Evolutionary conservation across 2,113 vertebrate genomes (phyloP), one percentile per base, ranked within the genome.

Genomic region (Eulemur macaco): DNA sequence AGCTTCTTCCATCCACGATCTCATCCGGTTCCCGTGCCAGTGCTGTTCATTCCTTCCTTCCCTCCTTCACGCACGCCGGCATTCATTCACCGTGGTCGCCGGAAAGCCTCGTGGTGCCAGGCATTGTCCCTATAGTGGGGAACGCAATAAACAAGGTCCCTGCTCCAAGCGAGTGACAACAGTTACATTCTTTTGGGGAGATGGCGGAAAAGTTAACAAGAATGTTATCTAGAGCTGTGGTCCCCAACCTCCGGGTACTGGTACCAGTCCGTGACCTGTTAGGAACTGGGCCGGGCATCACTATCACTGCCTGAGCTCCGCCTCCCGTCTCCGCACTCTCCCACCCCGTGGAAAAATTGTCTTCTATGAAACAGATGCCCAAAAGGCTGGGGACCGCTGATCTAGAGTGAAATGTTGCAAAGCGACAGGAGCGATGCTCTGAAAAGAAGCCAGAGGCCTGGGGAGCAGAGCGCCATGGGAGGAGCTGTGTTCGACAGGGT

Each of bases 71-170:
- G 17, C 27, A 9, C 1, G 34, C n/a, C 25, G 20, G 18, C 25
- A 34, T 1, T 39, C 18, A 6, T 52, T 23, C 18, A 2, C 50
- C 10, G 1, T 23, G 80, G 37, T 58, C 7, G 23, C 2, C 13
- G 29, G 81, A 12, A 31, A 58, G 31, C 7, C 66, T n/a, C 1
- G 0, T 8, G 8, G 64, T 29, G 34, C 31, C 63, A 37, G 68
- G 63, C 12, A 6, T 13, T 4, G 20, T 54, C 45, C 25, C 8
- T 13, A 6, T 0, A 0, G 21, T 0, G 52, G 81, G 77, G 58
- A 52, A 39, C 20, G 56, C 34, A 29, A 47, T 20, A 80, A 17
- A 21, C 31, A 50, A 52, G 31, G 15, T 63, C n/a, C 12, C 25
- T n/a, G 56, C 27, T 29, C 15, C 34, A 10, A 17, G 39, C 8